A percentile compares a stretch with the other conserved stretches of the same genome.
phyloP scores from a whole-genome alignment of 1,140 invertebrate species.

The Philotrypesis tridentata region DNA sequence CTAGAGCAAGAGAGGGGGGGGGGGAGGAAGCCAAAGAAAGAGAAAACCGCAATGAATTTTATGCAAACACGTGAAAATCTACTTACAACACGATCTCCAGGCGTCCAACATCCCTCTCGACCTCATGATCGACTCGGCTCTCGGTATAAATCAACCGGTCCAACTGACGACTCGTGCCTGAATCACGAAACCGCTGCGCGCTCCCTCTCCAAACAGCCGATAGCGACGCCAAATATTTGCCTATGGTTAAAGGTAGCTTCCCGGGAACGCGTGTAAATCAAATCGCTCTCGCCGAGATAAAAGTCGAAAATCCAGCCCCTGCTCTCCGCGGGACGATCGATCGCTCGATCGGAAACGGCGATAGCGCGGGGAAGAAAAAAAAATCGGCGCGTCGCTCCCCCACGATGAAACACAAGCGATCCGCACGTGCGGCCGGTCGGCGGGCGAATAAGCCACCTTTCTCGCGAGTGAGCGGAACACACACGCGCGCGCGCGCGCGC shows the following conservation, averaged over 20 bases:
- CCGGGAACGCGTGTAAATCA: neutral
- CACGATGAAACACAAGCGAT: no score
- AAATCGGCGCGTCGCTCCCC: no score
- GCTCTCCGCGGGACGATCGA: neutral
- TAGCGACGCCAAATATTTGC: neutral
- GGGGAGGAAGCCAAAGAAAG: no score
- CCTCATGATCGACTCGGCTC: neutral
- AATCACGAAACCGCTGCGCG: neutral
- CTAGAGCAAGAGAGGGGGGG: no score
- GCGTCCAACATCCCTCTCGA: constrained; percentile 53
- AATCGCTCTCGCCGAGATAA: neutral
- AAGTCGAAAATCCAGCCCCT: neutral
- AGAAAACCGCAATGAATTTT: neutral
- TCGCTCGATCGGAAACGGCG: no score
- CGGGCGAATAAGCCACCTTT: constrained; percentile 27
- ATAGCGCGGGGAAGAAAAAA: no score
- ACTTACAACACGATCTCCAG: constrained; percentile 64
- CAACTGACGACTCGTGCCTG: neutral
- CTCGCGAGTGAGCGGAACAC: constrained; percentile 5
- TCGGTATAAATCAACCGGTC: neutral
- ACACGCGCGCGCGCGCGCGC: no score
- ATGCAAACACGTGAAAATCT: neutral
- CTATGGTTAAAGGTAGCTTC: neutral
- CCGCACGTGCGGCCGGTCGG: neutral
- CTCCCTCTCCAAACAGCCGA: neutral